phyloP scores from a whole-genome alignment of 2,113 vertebrate genomes.

The Thalassoma bifasciatum region DNA sequence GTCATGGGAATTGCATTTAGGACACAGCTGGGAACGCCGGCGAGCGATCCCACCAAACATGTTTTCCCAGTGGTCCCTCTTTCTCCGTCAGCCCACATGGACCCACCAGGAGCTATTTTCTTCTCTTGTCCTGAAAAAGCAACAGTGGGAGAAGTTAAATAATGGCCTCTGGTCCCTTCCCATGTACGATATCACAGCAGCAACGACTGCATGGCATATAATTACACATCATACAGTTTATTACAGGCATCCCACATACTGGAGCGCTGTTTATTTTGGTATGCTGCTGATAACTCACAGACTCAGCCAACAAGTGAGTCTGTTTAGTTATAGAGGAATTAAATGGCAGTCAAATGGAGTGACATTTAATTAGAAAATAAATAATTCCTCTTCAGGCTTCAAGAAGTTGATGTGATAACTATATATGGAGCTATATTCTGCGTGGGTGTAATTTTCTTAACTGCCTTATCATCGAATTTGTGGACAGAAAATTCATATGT shows the following conservation, averaged over 20 bases:
- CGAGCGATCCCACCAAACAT: constrained; percentile 39
- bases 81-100: constrained; percentile 42
- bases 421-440: not conserved
- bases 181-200: constrained; percentile 42
- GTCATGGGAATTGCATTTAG: constrained; percentile 31
- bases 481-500: not conserved
- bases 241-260: constrained; percentile 38
- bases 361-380: not conserved
- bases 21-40: constrained; percentile 27
- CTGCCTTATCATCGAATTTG: constrained; percentile 34
- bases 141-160: constrained; percentile 48
- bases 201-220: constrained; percentile 29
- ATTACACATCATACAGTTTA: constrained; percentile 51
- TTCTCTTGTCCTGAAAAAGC: constrained; percentile 41
- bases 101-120: constrained; percentile 48
- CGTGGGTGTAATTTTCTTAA: not conserved
- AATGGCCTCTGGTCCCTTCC: constrained; percentile 47
- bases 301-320: constrained; percentile 36
- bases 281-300: constrained; percentile 36
- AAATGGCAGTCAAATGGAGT: constrained; percentile 8
- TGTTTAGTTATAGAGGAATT: constrained; percentile 3
- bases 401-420: constrained; percentile 4
- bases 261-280: constrained; percentile 37
- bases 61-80: constrained; percentile 58
- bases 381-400: constrained; percentile 8